Evolutionary conservation across 1,140 invertebrate species (phyloP).

Genomic region (Teleopsis dalmanni): DNA sequence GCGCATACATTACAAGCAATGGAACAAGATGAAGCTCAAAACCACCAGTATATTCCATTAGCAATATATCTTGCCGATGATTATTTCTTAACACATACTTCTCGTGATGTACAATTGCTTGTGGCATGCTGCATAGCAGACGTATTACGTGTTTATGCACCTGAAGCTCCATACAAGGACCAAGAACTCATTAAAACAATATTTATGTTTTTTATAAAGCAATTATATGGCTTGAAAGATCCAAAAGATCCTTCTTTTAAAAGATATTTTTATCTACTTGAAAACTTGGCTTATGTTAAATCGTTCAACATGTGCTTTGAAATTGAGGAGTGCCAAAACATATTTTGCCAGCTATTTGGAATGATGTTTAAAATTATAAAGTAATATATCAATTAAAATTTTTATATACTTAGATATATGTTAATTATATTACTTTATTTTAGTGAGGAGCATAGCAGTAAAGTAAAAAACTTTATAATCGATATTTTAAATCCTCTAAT

Average conservation of each 20-base stretch:
- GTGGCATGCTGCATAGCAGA: slow-evolving; percentile 97
- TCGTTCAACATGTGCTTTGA: slow-evolving; percentile 99
- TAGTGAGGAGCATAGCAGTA: slow-evolving; percentile 90
- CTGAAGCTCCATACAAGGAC: slow-evolving; percentile 97
- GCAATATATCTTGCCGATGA: slow-evolving; percentile 91
- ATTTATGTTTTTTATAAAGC: slow-evolving; percentile 92
- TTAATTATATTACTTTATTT: slow-evolving; percentile 10
- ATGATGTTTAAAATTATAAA: slow-evolving; percentile 96
- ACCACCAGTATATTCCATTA: slow-evolving; percentile 87
- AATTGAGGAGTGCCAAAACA: slow-evolving; percentile 93
- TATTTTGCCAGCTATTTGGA: slow-evolving; percentile 87
- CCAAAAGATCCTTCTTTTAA: slow-evolving; percentile 97
- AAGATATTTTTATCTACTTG: slow-evolving; percentile 90
- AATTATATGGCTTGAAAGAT: slow-evolving; percentile 87
- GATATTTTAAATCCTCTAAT: slow-evolving; percentile 91
- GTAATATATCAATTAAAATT: slow-evolving; percentile 51
- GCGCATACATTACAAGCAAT: slow-evolving; percentile 92
- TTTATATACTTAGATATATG: background rate
- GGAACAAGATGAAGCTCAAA: slow-evolving; percentile 92
- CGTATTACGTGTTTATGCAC: slow-evolving; percentile 93
- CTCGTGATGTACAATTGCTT: slow-evolving; percentile 87
- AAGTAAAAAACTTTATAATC: slow-evolving; percentile 94
- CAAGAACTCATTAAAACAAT: slow-evolving; percentile 85
- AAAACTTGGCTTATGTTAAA: slow-evolving; percentile 96
- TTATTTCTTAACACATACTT: slow-evolving; percentile 81